These are phyloP conservation scores for Sparus aurata DNA, from an alignment of 2,797 vertebrate species.

Conservation along the genomic window DNA sequence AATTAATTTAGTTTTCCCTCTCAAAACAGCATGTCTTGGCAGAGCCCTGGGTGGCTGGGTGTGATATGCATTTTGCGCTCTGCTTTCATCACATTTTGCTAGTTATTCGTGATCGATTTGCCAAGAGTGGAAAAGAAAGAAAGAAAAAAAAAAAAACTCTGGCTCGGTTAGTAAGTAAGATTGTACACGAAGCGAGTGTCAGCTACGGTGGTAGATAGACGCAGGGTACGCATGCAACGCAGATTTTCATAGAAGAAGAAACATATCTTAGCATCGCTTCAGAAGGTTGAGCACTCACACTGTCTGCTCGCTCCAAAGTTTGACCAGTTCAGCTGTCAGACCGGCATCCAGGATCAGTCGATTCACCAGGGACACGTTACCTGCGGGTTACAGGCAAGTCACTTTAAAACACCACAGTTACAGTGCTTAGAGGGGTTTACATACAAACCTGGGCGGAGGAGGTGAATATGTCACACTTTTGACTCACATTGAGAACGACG, in stretches of 20 bases:
- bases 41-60: constrained; percentile 39
- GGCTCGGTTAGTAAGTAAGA: constrained; percentile 40
- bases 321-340: constrained; percentile 92
- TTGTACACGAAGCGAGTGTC: constrained; percentile 39
- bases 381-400: constrained; percentile 66
- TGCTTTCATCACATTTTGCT: constrained; percentile 71
- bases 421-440: neutral
- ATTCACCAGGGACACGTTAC: constrained; percentile 86
- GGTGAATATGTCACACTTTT: constrained; percentile 20
- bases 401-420: constrained; percentile 26
- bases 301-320: constrained; percentile 91
- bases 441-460: constrained; percentile 1
- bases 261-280: constrained; percentile 16
- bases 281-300: constrained; percentile 86
- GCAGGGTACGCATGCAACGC: constrained; percentile 33
- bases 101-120: constrained; percentile 55
- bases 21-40: constrained; percentile 61
- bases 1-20: constrained; percentile 63
- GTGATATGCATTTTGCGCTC: constrained; percentile 51
- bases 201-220: constrained; percentile 18
- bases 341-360: constrained; percentile 94
- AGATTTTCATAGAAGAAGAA: constrained; percentile 22
- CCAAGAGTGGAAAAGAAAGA: constrained; percentile 32
- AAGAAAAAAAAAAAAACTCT: constrained; percentile 10
- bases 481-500: neutral